Conservation (phyloP, 2,888 invertebrate species). For the Melikaiella ostensackeni region DNA sequence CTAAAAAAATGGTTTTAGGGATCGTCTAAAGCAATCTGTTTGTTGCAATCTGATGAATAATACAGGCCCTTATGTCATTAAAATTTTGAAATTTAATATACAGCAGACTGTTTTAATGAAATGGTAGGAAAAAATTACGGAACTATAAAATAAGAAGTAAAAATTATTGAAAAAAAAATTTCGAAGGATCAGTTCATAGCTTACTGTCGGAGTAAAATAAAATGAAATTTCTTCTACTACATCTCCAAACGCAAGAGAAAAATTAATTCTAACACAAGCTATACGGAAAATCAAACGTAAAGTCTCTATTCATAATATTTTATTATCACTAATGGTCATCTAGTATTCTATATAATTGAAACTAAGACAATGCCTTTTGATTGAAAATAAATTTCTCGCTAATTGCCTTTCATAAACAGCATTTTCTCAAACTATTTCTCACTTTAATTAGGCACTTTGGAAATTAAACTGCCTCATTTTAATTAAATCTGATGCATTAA, state of each 20-base stretch:
- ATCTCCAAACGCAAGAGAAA: background rate
- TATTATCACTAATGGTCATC: background rate
- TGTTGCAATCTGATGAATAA: too few species aligned
- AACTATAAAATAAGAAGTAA: too few species aligned
- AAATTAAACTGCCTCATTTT: background rate
- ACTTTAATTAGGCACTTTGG: background rate
- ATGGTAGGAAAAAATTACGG: too few species aligned
- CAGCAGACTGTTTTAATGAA: too few species aligned
- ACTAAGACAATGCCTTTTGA: background rate
- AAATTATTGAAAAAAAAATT: too few species aligned
- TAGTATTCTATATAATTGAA: background rate
- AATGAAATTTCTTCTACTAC: background rate
- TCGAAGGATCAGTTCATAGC: conserved; percentile 12
- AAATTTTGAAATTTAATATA: too few species aligned
- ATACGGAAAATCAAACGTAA: background rate
- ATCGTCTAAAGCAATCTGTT: too few species aligned
- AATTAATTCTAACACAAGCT: background rate
- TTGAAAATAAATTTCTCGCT: background rate
- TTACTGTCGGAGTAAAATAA: background rate
- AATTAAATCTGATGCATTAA: background rate
- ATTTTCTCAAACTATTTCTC: background rate
- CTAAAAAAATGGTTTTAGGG: too few species aligned
- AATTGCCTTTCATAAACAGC: background rate
- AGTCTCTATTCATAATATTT: background rate
- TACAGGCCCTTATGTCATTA: too few species aligned